These are phyloP conservation scores for Lamellibrachia columna DNA, from an alignment of 2,888 invertebrate species.

Conservation along the genomic window DNA sequence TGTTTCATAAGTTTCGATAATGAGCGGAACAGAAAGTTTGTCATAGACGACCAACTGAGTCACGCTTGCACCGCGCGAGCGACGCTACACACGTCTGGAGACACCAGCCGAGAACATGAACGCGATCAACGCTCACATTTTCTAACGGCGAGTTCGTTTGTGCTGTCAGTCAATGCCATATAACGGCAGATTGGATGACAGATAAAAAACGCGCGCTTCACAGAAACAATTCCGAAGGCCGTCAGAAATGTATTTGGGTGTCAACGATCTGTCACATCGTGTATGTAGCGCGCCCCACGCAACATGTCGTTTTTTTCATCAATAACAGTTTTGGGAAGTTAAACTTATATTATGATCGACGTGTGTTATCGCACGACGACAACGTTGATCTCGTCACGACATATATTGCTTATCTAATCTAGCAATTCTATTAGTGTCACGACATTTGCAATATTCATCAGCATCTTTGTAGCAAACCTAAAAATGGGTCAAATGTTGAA, in stretches of 20 bases:
- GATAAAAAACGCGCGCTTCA: neutral
- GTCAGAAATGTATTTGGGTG: neutral
- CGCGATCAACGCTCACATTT: neutral
- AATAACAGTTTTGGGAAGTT: neutral
- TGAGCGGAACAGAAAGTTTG: neutral
- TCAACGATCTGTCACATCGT: neutral
- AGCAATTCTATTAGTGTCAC: neutral
- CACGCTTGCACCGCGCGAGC: neutral
- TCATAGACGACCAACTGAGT: neutral
- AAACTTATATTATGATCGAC: neutral
- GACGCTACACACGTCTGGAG: neutral
- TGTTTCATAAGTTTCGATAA: neutral
- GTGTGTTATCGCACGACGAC: neutral
- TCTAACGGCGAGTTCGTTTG: neutral
- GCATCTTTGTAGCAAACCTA: no score
- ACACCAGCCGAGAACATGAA: neutral
- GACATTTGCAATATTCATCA: neutral
- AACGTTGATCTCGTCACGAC: neutral
- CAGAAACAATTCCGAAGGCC: neutral
- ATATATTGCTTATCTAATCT: neutral
- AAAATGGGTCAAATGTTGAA: neutral
- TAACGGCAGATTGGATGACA: neutral
- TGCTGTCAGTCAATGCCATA: neutral
- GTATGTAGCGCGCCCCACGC: neutral
- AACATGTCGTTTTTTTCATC: neutral